Conservation (phyloP, 1,140 invertebrate species). For the Drosophila guanche region DNA sequence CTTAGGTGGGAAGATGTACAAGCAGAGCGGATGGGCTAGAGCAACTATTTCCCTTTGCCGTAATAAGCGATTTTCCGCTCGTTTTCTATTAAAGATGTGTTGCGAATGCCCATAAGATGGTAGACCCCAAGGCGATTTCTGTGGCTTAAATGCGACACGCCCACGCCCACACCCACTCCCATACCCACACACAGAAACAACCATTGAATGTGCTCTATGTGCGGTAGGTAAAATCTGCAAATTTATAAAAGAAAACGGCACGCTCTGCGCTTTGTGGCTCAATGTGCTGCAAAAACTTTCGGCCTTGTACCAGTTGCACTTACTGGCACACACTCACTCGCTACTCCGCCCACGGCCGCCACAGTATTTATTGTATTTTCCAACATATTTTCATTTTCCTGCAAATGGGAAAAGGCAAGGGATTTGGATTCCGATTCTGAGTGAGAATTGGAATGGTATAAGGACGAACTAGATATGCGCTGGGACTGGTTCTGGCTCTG, state of each 20-base stretch:
- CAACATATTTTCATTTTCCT: slow-evolving; percentile 57
- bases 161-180: slow-evolving; percentile 33
- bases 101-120: slow-evolving; percentile 52
- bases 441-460: slow-evolving; percentile 3
- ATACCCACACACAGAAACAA: slow-evolving; percentile 16
- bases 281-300: slow-evolving; percentile 70
- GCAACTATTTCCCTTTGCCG: slow-evolving; percentile 53
- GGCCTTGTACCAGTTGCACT: slow-evolving; percentile 79
- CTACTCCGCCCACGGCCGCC: neutral
- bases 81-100: slow-evolving; percentile 74
- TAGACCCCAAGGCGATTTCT: slow-evolving; percentile 68
- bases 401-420: slow-evolving; percentile 25
- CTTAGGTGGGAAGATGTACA: neutral
- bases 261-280: slow-evolving; percentile 74
- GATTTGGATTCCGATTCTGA: slow-evolving; percentile 18
- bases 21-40: slow-evolving; percentile 7
- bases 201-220: slow-evolving; percentile 43
- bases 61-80: slow-evolving; percentile 78
- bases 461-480: too few relatives aligned
- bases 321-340: slow-evolving; percentile 29
- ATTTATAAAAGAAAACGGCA: slow-evolving; percentile 75
- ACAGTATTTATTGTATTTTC: slow-evolving; percentile 66
- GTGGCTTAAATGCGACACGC: slow-evolving; percentile 76
- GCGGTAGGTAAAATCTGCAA: slow-evolving; percentile 56
- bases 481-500: slow-evolving; percentile 1